Percentiles rank a stretch among this genome's conserved stretches.
Conservation (phyloP, 2,888 invertebrate species). For the Chelonus formosanus region DNA sequence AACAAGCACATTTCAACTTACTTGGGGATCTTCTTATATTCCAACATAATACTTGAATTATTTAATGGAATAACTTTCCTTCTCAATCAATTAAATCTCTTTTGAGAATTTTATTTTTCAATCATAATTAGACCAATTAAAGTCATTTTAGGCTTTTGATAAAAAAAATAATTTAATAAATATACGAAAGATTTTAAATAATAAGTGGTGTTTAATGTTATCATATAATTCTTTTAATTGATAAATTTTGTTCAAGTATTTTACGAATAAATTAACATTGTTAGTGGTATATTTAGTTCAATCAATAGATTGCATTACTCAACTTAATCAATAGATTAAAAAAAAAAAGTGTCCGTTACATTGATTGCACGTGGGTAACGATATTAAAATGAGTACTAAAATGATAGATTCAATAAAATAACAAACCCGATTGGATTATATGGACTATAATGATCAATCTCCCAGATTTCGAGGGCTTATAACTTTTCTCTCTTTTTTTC, state of each 20-base stretch:
- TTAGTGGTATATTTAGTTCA: not conserved
- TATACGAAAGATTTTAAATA: no score
- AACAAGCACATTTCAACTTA: not conserved
- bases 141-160: not conserved
- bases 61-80: no score
- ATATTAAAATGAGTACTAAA: constrained; percentile 29
- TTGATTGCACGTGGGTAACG: not conserved
- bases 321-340: not conserved
- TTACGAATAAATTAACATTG: no score
- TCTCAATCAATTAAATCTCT: constrained; percentile 8
- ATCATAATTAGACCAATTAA: no score
- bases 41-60: not conserved
- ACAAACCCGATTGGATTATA: constrained; percentile 37
- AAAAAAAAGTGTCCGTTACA: no score
- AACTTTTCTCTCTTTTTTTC: not conserved
- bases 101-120: no score
- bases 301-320: not conserved
- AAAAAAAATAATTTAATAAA: not conserved
- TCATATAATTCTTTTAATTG: no score
- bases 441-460: constrained; percentile 20
- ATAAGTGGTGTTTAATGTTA: no score
- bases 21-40: not conserved
- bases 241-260: no score
- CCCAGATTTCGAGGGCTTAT: not conserved
- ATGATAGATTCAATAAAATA: constrained; percentile 45